phyloP scores from a whole-genome alignment of 2,113 vertebrate species.

The Mus musculus region GRCm39 chr16:72038501-72039000 shows the following conservation, averaged over 20 bases:
- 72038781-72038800: not conserved
- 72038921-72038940: not conserved
- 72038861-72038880: not conserved
- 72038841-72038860: not conserved
- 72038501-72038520: not conserved
- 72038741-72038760: not conserved
- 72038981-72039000: no score
- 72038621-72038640: not conserved
- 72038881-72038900: not conserved
- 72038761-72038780: not conserved
- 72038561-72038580: accelerated
- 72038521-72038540: not conserved
- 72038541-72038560: not conserved
- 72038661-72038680: not conserved
- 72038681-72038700: not conserved
- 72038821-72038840: not conserved
- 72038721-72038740: not conserved
- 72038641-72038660: not conserved
- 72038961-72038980: no score
- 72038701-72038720: conserved; percentile 15
- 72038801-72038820: not conserved
- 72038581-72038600: not conserved
- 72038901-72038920: no score
- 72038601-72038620: not conserved
- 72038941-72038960: not conserved